Base-by-base conservation (phyloP, 2,113 vertebrate genomes). In the Brachypteracias leptosomus region DNA sequence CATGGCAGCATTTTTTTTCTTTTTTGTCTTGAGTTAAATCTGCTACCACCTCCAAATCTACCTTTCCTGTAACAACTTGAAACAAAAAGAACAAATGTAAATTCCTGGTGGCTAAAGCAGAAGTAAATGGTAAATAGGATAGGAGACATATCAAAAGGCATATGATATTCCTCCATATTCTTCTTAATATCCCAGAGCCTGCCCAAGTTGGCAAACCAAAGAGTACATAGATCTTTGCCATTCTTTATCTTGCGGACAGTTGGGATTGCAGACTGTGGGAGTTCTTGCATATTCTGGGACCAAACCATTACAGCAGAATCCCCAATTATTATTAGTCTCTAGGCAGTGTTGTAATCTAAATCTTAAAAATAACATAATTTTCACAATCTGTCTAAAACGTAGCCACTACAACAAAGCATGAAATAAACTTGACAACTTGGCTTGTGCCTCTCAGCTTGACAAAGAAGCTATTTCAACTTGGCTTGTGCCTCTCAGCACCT, bases 401-500 rank as follows among this genome's bases (percentile, higher is more conserved):
- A 89, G 84, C 49, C 3, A 8, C 77, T 88, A 70, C 83, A 87
- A 82, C 80, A 82, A 92, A 65, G 70, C 84, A 87, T 22, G 20
- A 92, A 93, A 90, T 71, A 93, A 93, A 76, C 80, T 66, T 87
- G 74, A 89, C 73, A 77, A 35, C 35, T 95, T 72, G 89, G 61
- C 89, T 95, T 44, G 35, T 93, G 83, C 94, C 95, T 94, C 36
- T 83, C 1, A 1, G 93, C 86, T n/a, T n/a, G n/a, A n/a, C n/a
- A n/a, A n/a, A n/a, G n/a, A 90, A 90, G 88, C 63, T 90, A 77
- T 86, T 95, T 86, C 73, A 77, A 35, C 35, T 95, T 72, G 89
- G 61, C 89, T 95, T 44, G 35, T 93, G 83, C 94, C 95, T 94
- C 36, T 83, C 1, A 1, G 93, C 86, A 84, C 80, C 83, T 81